Base-by-base conservation (phyloP, 2,888 invertebrate species). In the Heteromurus nitidus region DNA sequence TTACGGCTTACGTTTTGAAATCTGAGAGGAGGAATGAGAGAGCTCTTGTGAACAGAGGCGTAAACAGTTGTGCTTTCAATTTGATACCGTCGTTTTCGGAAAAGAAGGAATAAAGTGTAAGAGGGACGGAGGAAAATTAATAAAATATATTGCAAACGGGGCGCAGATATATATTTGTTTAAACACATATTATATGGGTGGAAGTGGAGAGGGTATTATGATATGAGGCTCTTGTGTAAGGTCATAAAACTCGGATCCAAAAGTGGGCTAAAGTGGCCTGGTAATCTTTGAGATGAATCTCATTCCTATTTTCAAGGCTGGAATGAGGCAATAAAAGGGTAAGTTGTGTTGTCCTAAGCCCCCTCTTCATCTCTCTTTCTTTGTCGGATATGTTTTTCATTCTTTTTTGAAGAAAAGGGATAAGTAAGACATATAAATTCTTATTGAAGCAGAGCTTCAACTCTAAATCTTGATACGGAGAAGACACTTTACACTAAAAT, bases 251-350 rank as follows among this genome's bases (percentile, higher is more conserved):
- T 13, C n/a, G n/a, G 50, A 13, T n/a, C n/a, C 50, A 50, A 50
- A 58, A 11, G 26, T 26, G n/a, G n/a, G n/a, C 28, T 24, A 58
- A 58, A 28, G 28, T n/a, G 28, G 24, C 58, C 58, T 26, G 58
- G 58, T 58, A 58, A 58, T 58, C 58, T 58, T 22, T 16, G 28
- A 26, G 3, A 58, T 24, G 28, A n/a, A n/a, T n/a, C n/a, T n/a
- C n/a, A n/a, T n/a, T 58, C 58, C 55, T 28, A 26, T 18, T 58
- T 28, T 28, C 58, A 58, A 58, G 58, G 58, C 11, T 18, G 26
- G 26, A 24, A 58, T 58, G 26, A 24, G 9, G 58, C 28, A 58
- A 58, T 58, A 58, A 58, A 58, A 36, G 36, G 18, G 50, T n/a
- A 50, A 13, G 18, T n/a, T 13, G n/a, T 13, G n/a, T n/a, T n/a